Evolutionary conservation across 2,888 invertebrate genomes (phyloP).

Genomic region (Diadegma fenestrale): DNA sequence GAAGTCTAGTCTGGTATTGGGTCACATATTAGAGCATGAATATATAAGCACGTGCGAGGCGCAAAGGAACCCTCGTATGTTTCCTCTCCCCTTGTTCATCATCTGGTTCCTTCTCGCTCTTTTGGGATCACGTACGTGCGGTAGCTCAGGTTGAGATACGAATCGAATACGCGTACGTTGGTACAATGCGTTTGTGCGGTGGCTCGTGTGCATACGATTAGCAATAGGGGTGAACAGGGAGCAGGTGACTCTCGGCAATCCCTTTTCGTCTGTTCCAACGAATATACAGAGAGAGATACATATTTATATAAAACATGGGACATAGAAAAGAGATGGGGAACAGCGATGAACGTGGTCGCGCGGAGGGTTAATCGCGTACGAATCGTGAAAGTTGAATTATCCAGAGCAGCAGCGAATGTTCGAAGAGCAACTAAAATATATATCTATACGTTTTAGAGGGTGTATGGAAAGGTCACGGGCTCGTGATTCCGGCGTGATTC

Average conservation of each 20-base stretch:
- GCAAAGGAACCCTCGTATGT: conserved; percentile 36
- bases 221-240: conserved; percentile 60
- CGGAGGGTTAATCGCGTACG: conserved; percentile 80
- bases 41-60: conserved; percentile 63
- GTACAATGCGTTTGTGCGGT: conserved; percentile 64
- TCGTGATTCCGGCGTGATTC: conserved; percentile 84
- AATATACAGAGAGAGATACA: not conserved
- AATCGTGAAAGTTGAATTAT: conserved; percentile 77
- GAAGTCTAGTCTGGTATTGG: not conserved
- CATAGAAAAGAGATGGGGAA: conserved; percentile 64
- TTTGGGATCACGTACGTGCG: conserved; percentile 52
- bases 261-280: conserved; percentile 30
- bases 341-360: conserved; percentile 72
- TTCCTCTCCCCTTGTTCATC: conserved; percentile 1
- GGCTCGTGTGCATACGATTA: conserved; percentile 80
- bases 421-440: conserved; percentile 53
- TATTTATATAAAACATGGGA: not conserved
- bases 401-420: conserved; percentile 73
- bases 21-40: not conserved
- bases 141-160: conserved; percentile 76
- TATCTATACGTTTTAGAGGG: conserved; percentile 67
- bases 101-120: conserved; percentile 43
- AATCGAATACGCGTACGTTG: conserved; percentile 69
- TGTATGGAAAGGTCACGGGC: conserved; percentile 79
- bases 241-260: conserved; percentile 75